Base-by-base conservation (phyloP, 2,888 invertebrate species). In the Lochmaea capreae region DNA sequence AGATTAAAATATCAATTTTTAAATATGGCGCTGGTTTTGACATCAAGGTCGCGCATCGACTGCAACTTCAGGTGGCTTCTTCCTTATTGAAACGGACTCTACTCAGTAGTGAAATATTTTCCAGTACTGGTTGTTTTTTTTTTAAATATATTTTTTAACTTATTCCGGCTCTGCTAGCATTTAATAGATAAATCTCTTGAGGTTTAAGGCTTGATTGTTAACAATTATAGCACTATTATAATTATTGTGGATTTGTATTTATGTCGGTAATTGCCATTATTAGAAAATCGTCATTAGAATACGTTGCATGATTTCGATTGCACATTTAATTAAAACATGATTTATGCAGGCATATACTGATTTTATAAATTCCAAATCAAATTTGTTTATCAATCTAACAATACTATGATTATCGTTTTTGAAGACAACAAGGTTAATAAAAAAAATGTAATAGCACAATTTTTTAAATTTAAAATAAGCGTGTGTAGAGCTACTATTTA, bases 211-310 rank as follows among this genome's bases (percentile, higher is more conserved):
- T 16, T 16, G 18, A 10, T 54, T 16, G 3, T 18, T 54, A 18
- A 54, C 16, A 52, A 52, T 52, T n/a, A 52, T 52, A 54, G n/a
- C 49, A 49, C 14, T n/a, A 49, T 49, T 49, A 49, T 49, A 49
- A 49, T 49, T 49, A 49, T 8, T 49, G n/a, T 49, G 49, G n/a
- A 49, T 49, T n/a, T n/a, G n/a, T 8, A 49, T 49, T 49, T 49
- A n/a, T 49, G 49, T 49, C 49, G n/a, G n/a, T 49, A 49, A 49
- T n/a, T n/a, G 14, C 49, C n/a, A 49, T 49, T 49, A 49, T 49
- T 49, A 49, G 49, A 49, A 49, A 49, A n/a, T 4, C 49, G 49
- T 49, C 49, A 49, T 49, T 12, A 49, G n/a, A 49, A 49, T 49
- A 49, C 54, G 11, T 54, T 10, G 54, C 54, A 18, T 18, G 54